Evolutionary conservation across 2,113 vertebrate species (phyloP).

Genomic region (Heterotilapia buettikoferi): DNA sequence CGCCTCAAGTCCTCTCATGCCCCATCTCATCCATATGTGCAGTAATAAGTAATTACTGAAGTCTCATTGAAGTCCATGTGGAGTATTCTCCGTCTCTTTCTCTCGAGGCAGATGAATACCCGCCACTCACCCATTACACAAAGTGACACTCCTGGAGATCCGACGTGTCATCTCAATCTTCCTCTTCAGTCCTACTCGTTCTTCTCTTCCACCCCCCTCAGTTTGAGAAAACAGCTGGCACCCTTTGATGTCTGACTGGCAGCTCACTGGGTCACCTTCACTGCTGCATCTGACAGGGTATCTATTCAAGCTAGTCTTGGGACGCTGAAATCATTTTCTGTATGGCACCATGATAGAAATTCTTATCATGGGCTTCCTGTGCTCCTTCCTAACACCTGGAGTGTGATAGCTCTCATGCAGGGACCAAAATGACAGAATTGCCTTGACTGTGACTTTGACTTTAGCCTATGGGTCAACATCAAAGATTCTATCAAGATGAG

Average conservation of each 20-base stretch:
- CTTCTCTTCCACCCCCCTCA: conserved; percentile 64
- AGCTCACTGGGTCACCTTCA: conserved; percentile 77
- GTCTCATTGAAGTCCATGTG: conserved; percentile 94
- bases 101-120: conserved; percentile 62
- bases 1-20: conserved; percentile 74
- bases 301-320: conserved; percentile 43
- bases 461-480: background rate
- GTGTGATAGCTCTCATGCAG: background rate
- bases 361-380: background rate
- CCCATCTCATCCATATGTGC: conserved; percentile 77
- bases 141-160: conserved; percentile 77
- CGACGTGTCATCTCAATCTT: conserved; percentile 67
- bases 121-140: conserved; percentile 77
- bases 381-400: conserved; percentile 7
- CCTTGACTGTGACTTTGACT: background rate
- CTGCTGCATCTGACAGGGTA: conserved; percentile 69
- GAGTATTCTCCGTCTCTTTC: conserved; percentile 41
- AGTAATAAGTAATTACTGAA: conserved; percentile 97
- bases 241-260: conserved; percentile 83
- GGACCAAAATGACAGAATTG: background rate
- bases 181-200: conserved; percentile 65
- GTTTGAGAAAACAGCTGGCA: conserved; percentile 80
- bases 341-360: conserved; percentile 45
- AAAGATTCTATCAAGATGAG: background rate
- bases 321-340: conserved; percentile 41